Evolutionary conservation across 1,140 invertebrate genomes (phyloP).

Genomic region (Gryon sp.): DNA sequence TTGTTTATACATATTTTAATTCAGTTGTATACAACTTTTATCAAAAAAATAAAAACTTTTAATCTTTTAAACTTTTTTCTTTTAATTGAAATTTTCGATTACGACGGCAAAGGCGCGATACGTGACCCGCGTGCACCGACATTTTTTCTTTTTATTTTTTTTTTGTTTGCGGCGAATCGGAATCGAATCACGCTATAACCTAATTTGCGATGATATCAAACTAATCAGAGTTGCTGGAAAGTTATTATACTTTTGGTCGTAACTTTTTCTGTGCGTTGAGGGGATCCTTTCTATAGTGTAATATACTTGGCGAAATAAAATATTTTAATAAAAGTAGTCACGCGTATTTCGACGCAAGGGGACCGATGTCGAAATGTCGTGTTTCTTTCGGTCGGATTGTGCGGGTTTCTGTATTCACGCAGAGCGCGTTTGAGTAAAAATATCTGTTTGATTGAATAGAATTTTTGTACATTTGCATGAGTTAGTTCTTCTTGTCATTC

Average conservation of each 20-base stretch:
- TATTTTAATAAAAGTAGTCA: slow-evolving; percentile 57
- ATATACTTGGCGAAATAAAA: slow-evolving; percentile 55
- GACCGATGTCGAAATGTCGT: slow-evolving; percentile 23
- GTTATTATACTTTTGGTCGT: slow-evolving; percentile 47
- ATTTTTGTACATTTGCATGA: slow-evolving; percentile 16
- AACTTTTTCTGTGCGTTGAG: slow-evolving; percentile 23
- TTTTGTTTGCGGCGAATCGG: slow-evolving; percentile 22
- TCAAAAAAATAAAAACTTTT: not conserved
- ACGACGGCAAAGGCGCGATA: slow-evolving; percentile 24
- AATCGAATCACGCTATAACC: slow-evolving; percentile 60
- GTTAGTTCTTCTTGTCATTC: no score
- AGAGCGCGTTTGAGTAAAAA: slow-evolving; percentile 19
- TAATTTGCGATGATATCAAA: slow-evolving; percentile 59
- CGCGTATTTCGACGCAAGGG: slow-evolving; percentile 31
- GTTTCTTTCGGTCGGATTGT: slow-evolving; percentile 5
- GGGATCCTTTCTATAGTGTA: slow-evolving; percentile 36
- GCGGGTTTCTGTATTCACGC: slow-evolving; percentile 33
- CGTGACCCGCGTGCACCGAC: slow-evolving; percentile 21
- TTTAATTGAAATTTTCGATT: slow-evolving; percentile 43
- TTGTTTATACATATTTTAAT: no score
- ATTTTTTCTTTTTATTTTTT: no score
- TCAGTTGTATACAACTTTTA: no score
- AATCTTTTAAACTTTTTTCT: not conserved
- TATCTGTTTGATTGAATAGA: slow-evolving; percentile 45
- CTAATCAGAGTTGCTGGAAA: slow-evolving; percentile 51